A percentile compares a stretch with the other conserved stretches of the same genome.
Conservation (phyloP, 2,888 invertebrate species). For the Ichneumon xanthorius region DNA sequence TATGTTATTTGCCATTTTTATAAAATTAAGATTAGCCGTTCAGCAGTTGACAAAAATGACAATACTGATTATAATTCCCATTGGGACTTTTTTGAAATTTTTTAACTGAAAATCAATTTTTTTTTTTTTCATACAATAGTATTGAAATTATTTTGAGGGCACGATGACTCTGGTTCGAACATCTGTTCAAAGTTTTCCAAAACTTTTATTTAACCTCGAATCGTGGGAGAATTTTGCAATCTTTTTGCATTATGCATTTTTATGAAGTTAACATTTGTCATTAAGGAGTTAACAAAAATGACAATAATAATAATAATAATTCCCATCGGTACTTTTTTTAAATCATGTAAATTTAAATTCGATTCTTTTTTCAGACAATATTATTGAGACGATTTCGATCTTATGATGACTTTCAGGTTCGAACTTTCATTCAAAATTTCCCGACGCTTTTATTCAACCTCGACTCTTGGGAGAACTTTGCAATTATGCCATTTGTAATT, state of each 20-base stretch:
- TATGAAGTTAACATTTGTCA: not conserved
- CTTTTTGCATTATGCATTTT: too few relatives aligned
- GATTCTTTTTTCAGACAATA: not conserved
- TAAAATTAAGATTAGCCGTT: too few relatives aligned
- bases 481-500: too few relatives aligned
- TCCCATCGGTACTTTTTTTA: not conserved
- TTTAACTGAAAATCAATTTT: not conserved
- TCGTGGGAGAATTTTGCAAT: not conserved
- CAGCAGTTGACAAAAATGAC: too few relatives aligned
- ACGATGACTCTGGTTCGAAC: conserved; percentile 19
- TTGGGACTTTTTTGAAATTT: not conserved
- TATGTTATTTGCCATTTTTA: too few relatives aligned
- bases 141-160: conserved; percentile 9
- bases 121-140: not conserved
- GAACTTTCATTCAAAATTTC: conserved; percentile 14
- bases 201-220: conserved; percentile 3
- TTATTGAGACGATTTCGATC: conserved; percentile 6
- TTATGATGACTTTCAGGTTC: conserved; percentile 24
- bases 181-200: conserved; percentile 6
- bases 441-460: not conserved
- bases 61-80: too few relatives aligned
- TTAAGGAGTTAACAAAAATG: not conserved
- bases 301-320: too few relatives aligned
- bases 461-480: not conserved
- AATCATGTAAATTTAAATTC: not conserved